Percentiles rank a stretch among this genome's conserved stretches.
Evolutionary conservation across 2,113 vertebrate genomes (phyloP).

Genomic region (Microcebus lehilahytsara): DNA sequence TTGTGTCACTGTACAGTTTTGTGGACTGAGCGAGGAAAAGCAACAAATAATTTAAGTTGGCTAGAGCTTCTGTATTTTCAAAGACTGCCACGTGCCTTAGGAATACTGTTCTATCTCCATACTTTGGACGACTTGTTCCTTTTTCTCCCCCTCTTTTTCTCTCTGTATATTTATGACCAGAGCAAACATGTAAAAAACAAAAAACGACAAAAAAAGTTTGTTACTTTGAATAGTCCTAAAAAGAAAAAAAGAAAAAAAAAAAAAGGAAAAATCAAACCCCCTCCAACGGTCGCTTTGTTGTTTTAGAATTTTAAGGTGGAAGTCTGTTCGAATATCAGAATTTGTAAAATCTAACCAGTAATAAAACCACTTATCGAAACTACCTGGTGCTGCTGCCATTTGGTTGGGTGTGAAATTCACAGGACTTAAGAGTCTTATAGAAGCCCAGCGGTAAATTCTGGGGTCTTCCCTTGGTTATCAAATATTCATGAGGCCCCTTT

Average conservation of each 20-base stretch:
- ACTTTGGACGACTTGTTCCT: conserved; percentile 85
- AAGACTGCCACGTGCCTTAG: conserved; percentile 94
- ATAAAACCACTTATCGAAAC: conserved; percentile 89
- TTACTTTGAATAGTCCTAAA: conserved; percentile 82
- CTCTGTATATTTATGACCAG: conserved; percentile 92
- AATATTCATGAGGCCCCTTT: background rate
- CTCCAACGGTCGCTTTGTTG: conserved; percentile 87
- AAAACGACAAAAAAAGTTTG: conserved; percentile 74
- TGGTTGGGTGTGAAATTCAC: conserved; percentile 64
- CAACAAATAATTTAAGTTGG: conserved; percentile 92
- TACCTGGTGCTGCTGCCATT: conserved; percentile 74
- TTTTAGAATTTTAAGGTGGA: conserved; percentile 89
- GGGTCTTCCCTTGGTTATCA: background rate
- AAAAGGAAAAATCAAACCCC: conserved; percentile 69
- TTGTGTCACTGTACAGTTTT: conserved; percentile 97
- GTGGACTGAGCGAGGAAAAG: conserved; percentile 93
- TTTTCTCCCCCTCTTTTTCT: conserved; percentile 85
- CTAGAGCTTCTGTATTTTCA: conserved; percentile 93
- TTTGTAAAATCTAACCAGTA: conserved; percentile 91
- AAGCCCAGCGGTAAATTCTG: background rate
- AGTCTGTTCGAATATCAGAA: conserved; percentile 88
- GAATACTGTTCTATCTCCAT: conserved; percentile 88
- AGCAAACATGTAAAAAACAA: conserved; percentile 85
- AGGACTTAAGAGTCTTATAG: background rate
- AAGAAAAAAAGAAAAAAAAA: conserved; percentile 56